Evolutionary conservation across 2,888 invertebrate species (phyloP), one percentile per base, ranked within the genome.

Genomic region (Ommatoiulus sabulosus): DNA sequence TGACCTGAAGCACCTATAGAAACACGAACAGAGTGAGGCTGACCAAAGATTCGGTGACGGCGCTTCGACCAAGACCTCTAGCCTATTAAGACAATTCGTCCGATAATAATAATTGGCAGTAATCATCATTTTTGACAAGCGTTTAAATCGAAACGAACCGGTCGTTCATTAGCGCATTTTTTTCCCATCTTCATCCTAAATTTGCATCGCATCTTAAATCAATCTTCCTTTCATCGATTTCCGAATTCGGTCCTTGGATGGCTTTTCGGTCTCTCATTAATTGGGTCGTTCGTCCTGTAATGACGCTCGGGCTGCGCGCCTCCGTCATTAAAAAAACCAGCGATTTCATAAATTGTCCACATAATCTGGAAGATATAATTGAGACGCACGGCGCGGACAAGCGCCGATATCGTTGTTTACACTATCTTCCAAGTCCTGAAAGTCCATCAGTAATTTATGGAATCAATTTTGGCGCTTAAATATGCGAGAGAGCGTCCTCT

Each of bases 111-210:
- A 63, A 63, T 63, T 63, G 63, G 63, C 63, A 63, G 63, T 63
- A 63, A 63, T 63, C 63, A 63, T 63, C n/a, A 63, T 63, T 63
- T n/a, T 63, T 63, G 63, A 63, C 63, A 63, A 63, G 63, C 63
- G 63, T 63, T 63, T 63, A 63, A 63, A 63, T 20, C 3, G 63
- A n/a, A 63, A n/a, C n/a, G 63, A n/a, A 63, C 63, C 63, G 63
- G n/a, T 63, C 63, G 15, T 63, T 63, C 63, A 63, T 63, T 63
- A 63, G 63, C 2, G 35, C 35, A 35, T 35, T 35, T 35, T 35
- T 63, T n/a, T 63, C 20, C 20, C 1, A 3, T 63, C 20, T 0
- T 63, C 57, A n/a, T 6, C 35, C 35, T 35, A 35, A n/a, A 63
- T 63, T 63, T 63, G 63, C 63, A 63, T 63, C n/a, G n/a, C 17